A percentile compares a stretch with the other conserved stretches of the same genome.
phyloP scores from a whole-genome alignment of 2,888 invertebrate genomes.

The Oxycera nigricornis region DNA sequence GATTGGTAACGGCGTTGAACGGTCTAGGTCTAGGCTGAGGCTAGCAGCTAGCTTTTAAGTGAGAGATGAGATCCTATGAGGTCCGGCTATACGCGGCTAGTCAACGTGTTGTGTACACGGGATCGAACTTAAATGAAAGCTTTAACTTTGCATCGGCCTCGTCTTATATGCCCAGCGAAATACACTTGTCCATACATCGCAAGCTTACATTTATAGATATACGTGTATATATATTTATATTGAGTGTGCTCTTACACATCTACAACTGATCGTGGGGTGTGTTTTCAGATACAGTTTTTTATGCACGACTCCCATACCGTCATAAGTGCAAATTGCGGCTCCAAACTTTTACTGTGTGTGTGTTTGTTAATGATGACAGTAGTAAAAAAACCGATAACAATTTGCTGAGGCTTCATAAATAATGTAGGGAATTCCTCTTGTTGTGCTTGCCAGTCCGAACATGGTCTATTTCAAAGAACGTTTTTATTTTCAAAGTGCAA shows the following conservation, averaged over 20 bases:
- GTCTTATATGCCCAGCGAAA: neutral
- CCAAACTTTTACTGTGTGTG: too few relatives aligned
- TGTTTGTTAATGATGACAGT: too few relatives aligned
- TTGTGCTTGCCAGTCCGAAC: too few relatives aligned
- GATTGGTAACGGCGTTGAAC: slow-evolving; percentile 7
- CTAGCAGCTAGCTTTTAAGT: slow-evolving; percentile 21
- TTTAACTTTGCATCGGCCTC: neutral
- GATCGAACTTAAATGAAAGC: slow-evolving; percentile 28
- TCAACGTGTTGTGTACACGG: neutral
- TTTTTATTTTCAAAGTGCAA: too few relatives aligned
- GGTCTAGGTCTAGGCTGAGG: slow-evolving; percentile 39
- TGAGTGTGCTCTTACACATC: neutral
- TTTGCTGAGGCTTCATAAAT: too few relatives aligned
- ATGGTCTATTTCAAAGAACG: too few relatives aligned
- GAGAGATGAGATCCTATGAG: neutral
- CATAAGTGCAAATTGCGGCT: too few relatives aligned
- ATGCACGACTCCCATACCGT: too few relatives aligned
- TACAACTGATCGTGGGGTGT: neutral
- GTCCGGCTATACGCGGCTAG: neutral
- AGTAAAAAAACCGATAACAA: too few relatives aligned
- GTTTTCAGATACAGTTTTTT: too few relatives aligned
- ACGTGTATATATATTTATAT: neutral
- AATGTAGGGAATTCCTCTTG: too few relatives aligned
- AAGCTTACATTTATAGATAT: neutral
- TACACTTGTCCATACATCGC: neutral